A percentile compares a stretch with the other conserved stretches of the same genome.
Conservation (phyloP, 2,888 invertebrate genomes). For the Drosophila percnosoma region DNA sequence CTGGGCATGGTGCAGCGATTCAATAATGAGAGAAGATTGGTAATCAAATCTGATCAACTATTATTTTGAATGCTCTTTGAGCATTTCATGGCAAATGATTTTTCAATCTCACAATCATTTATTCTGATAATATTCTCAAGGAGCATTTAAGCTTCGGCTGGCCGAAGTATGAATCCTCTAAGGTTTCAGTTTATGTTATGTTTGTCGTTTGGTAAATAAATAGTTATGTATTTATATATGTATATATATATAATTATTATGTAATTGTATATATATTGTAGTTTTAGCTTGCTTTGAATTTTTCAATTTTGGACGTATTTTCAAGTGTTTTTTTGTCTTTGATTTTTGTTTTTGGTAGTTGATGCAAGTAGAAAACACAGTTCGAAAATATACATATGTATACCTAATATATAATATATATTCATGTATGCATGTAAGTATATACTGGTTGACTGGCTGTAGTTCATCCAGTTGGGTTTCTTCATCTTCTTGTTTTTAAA, state of each 20-base stretch:
- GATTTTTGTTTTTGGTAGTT: constrained; percentile 48
- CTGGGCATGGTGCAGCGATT: constrained; percentile 23
- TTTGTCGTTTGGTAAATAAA: constrained; percentile 59
- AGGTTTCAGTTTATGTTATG: constrained; percentile 22
- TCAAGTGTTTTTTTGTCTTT: constrained; percentile 68
- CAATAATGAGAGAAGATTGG: constrained; percentile 19
- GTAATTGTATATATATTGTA: constrained; percentile 56
- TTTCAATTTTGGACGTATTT: constrained; percentile 76
- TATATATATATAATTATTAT: constrained; percentile 58
- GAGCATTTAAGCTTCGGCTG: constrained; percentile 34
- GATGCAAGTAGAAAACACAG: constrained; percentile 78
- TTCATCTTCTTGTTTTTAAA: constrained; percentile 22
- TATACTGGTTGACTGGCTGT: constrained; percentile 64
- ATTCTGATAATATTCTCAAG: constrained; percentile 23
- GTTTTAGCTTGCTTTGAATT: constrained; percentile 61
- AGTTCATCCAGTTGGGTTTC: constrained; percentile 54
- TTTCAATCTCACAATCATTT: constrained; percentile 10
- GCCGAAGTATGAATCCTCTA: constrained; percentile 33
- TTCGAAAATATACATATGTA: constrained; percentile 76
- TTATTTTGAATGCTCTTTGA: constrained; percentile 36
- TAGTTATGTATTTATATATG: constrained; percentile 57
- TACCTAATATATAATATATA: constrained; percentile 57
- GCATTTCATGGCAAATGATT: constrained; percentile 14
- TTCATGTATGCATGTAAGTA: constrained; percentile 44
- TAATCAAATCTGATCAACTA: constrained; percentile 12